These are phyloP conservation scores for Agrotis puta DNA, from an alignment of 2,888 invertebrate genomes.

Conservation along the genomic window DNA sequence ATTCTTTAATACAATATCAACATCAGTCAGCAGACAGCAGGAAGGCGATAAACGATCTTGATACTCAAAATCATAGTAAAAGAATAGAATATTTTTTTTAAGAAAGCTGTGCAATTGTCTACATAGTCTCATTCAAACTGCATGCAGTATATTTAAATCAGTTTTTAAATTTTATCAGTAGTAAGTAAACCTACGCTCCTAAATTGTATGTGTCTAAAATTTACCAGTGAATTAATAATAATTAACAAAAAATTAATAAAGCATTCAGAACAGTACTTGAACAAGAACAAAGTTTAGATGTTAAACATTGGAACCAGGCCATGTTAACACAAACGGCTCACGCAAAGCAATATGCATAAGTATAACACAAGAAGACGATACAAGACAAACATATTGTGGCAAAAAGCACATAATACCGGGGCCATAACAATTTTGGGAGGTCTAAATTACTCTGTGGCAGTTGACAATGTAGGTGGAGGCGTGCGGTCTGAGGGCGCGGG, in stretches of 20 bases:
- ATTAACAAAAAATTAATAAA: background rate
- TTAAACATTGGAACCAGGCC: constrained; percentile 43
- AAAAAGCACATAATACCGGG: constrained; percentile 69
- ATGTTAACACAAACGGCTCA: constrained; percentile 58
- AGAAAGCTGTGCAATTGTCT: no score
- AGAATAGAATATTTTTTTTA: no score
- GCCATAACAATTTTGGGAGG: constrained; percentile 77
- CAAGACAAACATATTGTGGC: constrained; percentile 68
- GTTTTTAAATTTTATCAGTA: no score
- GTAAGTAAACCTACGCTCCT: background rate
- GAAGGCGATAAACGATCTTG: no score
- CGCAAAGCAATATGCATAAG: constrained; percentile 57
- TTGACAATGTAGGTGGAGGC: constrained; percentile 90
- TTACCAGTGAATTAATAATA: background rate
- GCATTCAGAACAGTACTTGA: constrained; percentile 17
- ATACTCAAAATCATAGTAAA: no score
- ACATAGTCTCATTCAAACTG: no score
- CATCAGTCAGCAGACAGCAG: no score
- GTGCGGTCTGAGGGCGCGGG: constrained; percentile 83
- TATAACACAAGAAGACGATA: constrained; percentile 52
- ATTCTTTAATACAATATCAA: no score
- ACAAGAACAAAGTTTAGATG: constrained; percentile 43
- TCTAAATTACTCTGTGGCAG: constrained; percentile 85
- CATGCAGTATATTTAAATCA: no score
- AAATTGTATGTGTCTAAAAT: background rate